Evolutionary conservation across 2,888 invertebrate species (phyloP).

Genomic region (Erebia ligea): DNA sequence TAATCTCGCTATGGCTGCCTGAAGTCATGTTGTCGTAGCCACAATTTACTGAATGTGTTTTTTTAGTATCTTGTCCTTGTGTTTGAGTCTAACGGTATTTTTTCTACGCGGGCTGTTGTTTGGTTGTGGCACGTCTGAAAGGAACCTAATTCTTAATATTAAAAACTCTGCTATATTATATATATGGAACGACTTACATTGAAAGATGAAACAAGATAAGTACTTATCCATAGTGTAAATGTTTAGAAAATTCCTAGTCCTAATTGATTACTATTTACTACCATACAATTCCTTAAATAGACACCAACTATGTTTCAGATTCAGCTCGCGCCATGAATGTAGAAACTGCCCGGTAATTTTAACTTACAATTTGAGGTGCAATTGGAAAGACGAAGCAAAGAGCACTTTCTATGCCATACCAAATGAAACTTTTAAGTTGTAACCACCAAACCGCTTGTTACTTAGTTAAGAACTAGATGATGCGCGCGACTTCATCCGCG

Average conservation of each 20-base stretch:
- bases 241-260: conserved; percentile 47
- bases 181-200: conserved; percentile 27
- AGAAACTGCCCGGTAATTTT: neutral
- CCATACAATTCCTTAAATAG: conserved; percentile 50
- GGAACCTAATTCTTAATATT: neutral
- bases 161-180: too few species aligned
- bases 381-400: neutral
- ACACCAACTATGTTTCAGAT: conserved; percentile 41
- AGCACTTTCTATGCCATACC: neutral
- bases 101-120: too few species aligned
- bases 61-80: too few species aligned
- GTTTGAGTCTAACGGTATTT: too few species aligned
- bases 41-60: too few species aligned
- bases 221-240: conserved; percentile 47
- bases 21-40: too few species aligned
- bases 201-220: conserved; percentile 32
- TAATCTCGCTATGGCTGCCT: too few species aligned
- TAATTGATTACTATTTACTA: conserved; percentile 56
- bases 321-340: neutral
- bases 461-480: too few species aligned
- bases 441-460: too few species aligned
- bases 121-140: neutral
- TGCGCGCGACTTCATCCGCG: too few species aligned
- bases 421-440: too few species aligned
- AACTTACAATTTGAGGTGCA: neutral